phyloP scores from a whole-genome alignment of 2,888 invertebrate species.

The Sinodicranocentrus sp. region DNA sequence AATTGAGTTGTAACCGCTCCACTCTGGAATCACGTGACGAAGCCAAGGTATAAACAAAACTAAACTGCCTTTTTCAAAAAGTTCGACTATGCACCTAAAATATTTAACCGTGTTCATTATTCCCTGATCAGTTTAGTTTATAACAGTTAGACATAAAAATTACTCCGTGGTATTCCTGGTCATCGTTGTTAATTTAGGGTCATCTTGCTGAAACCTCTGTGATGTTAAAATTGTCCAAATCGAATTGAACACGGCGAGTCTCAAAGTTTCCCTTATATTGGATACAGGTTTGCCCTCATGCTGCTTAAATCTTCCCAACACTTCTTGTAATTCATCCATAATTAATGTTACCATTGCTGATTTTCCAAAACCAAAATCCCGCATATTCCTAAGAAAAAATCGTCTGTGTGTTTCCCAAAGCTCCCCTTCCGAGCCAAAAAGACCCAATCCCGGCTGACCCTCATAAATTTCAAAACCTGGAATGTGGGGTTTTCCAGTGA shows the following conservation, averaged over 20 bases:
- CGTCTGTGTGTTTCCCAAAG: constrained; percentile 27
- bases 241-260: constrained; percentile 59
- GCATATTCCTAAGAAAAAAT: constrained; percentile 17
- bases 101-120: background rate
- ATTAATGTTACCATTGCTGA: constrained; percentile 55
- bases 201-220: constrained; percentile 56
- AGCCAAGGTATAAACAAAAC: constrained; percentile 59
- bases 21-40: constrained; percentile 40
- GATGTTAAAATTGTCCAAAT: constrained; percentile 62
- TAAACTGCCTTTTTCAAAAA: constrained; percentile 22
- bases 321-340: constrained; percentile 59
- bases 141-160: background rate
- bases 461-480: constrained; percentile 16
- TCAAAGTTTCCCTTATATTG: constrained; percentile 44
- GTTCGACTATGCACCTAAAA: constrained; percentile 14
- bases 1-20: constrained; percentile 38
- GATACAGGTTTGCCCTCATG: constrained; percentile 42
- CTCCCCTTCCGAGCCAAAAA: constrained; percentile 15
- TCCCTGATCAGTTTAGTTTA: background rate
- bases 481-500: background rate
- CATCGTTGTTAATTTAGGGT: constrained; percentile 37
- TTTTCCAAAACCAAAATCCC: constrained; percentile 48
- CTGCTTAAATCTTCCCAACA: constrained; percentile 32
- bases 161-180: constrained; percentile 18
- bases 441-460: background rate